A percentile compares a stretch with the other conserved stretches of the same genome.
Conservation (phyloP, 2,888 invertebrate species). For the Lasius fuliginosus region DNA sequence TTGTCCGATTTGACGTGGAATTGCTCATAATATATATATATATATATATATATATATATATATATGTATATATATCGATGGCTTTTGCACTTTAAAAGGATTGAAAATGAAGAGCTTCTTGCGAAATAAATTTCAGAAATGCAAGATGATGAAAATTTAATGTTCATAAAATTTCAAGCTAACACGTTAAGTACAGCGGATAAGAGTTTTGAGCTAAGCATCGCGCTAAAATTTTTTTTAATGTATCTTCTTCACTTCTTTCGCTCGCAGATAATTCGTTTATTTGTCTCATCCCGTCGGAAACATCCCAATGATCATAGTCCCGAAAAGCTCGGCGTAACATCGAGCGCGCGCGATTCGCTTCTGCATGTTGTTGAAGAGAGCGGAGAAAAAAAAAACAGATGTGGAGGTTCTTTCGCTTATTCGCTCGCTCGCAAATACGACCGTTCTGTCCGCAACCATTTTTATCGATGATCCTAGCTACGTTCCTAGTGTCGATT, state of each 20-base stretch:
- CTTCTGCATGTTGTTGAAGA: neutral
- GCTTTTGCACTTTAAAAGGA: neutral
- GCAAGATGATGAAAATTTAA: neutral
- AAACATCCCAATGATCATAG: neutral
- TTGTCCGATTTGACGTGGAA: too few species aligned
- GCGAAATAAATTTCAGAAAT: neutral
- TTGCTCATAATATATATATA: too few species aligned
- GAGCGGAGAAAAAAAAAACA: neutral
- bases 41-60: too few species aligned
- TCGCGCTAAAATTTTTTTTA: neutral
- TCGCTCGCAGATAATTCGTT: neutral
- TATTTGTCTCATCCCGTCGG: neutral
- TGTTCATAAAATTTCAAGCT: neutral
- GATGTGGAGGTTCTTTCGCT: neutral
- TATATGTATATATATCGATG: neutral
- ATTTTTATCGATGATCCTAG: constrained; percentile 69
- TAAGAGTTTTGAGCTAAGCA: neutral
- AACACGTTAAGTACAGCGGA: neutral
- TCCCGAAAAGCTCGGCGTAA: neutral
- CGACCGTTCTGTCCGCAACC: constrained; percentile 69
- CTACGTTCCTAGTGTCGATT: constrained; percentile 55
- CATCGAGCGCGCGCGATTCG: constrained; percentile 1
- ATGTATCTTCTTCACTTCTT: neutral
- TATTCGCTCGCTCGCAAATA: neutral
- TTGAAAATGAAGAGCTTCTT: neutral